Percentiles rank a stretch among this genome's conserved stretches.
These are phyloP conservation scores for Tethya wilhelma DNA, from an alignment of 37 sponge, comb jelly and placozoan genomes.

Conservation along the genomic window DNA sequence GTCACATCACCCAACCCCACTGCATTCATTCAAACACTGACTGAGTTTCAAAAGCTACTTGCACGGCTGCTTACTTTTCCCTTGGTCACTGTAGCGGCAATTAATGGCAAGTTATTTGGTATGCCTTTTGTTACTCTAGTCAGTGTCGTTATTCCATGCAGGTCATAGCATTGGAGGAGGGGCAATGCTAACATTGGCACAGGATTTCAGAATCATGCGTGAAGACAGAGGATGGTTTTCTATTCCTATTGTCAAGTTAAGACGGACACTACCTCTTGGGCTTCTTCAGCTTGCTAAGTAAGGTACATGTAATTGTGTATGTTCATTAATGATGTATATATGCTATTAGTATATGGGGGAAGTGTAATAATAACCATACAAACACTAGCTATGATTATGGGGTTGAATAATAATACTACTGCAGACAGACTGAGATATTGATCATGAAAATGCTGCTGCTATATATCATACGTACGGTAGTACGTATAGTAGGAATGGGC, in stretches of 20 bases:
- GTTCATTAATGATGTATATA: too few relatives aligned
- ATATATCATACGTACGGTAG: too few relatives aligned
- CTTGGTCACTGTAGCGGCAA: slow-evolving; percentile 69
- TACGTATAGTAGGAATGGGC: too few relatives aligned
- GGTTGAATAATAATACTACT: too few relatives aligned
- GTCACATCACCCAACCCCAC: neutral
- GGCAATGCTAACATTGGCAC: slow-evolving; percentile 6
- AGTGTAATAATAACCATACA: too few relatives aligned
- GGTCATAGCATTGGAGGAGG: slow-evolving; percentile 13
- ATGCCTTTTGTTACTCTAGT: neutral
- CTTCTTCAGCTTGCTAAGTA: neutral
- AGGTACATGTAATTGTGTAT: too few relatives aligned
- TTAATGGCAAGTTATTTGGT: slow-evolving; percentile 55
- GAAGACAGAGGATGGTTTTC: neutral
- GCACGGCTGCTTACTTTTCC: slow-evolving; percentile 51
- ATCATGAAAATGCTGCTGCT: too few relatives aligned
- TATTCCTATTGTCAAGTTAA: neutral
- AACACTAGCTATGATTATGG: too few relatives aligned
- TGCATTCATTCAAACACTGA: neutral
- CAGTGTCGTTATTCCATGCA: too few relatives aligned
- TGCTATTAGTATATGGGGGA: too few relatives aligned
- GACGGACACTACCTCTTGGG: slow-evolving; percentile 1
- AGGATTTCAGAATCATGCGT: neutral
- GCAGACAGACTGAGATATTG: too few relatives aligned
- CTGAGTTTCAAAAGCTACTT: slow-evolving; percentile 26